Base-by-base conservation (phyloP, 2,888 invertebrate genomes). In the Ochropleura leucogaster region DNA sequence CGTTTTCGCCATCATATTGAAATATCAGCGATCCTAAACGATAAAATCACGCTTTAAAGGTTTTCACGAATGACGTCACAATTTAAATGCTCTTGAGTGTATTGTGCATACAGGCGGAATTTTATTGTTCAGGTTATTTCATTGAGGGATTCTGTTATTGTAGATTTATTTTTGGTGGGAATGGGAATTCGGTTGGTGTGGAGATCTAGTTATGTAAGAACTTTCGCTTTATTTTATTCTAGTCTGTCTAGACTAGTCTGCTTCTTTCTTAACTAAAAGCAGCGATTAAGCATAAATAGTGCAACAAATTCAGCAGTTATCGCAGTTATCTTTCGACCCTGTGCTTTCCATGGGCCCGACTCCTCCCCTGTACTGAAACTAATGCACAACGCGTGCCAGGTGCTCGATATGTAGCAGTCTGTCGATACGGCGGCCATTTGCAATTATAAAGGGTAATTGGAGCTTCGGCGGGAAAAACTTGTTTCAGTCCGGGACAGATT, bases 381-480 rank as follows among this genome's bases (percentile, higher is more conserved):
- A 72, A 44, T 72, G 63, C 40, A 30, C n/a, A 20, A 12, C 66
- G 9, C 67, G 51, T 83, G 55, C 10, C 67, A 73, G 49, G n/a
- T 47, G 65, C 51, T 82, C 73, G 73, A 78, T 73, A 68, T 14
- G 40, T 51, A 62, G 60, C 72, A 60, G 64, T 51, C 49, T 44
- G 55, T 65, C 60, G 64, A 65, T 20, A 78, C n/a, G 72, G 60
- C 75, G 51, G 68, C 81, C 68, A 79, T 83, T 74, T 67, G 63
- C 74, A 83, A 83, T 79, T 70, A 68, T 79, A 51, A 44, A 68
- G 47, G 63, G 62, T 69, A 79, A 79, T 71, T 81, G 80, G 67
- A 20, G 30, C 68, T 53, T 51, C 60, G 60, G 60, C 59, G 30
- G 47, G 55, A 57, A 53, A 73, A 71, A 59, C 44, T 20, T 51